Evolutionary conservation across 1,140 invertebrate genomes (phyloP).

Genomic region (Palaemon carinicauda): DNA sequence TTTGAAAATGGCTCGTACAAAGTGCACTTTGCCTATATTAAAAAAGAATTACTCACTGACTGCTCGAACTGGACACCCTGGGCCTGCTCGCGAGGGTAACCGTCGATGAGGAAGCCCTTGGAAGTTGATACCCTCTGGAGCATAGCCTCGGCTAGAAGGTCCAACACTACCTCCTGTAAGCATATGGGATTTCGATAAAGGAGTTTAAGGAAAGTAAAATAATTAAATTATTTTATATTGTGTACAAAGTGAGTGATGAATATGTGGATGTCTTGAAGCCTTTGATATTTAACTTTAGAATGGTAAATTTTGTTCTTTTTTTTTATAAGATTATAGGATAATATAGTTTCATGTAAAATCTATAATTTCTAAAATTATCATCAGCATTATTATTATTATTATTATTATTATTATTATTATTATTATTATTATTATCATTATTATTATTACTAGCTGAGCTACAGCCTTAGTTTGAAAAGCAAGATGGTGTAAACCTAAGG

Average conservation of each 20-base stretch:
- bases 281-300: not conserved
- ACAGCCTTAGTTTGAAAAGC: too few species aligned
- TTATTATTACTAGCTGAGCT: too few species aligned
- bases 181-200: not conserved
- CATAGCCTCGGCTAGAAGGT: conserved; percentile 87
- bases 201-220: not conserved
- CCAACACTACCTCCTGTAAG: conserved; percentile 81
- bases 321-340: too few species aligned
- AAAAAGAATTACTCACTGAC: conserved; percentile 66
- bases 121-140: conserved; percentile 72
- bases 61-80: conserved; percentile 90
- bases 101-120: conserved; percentile 95
- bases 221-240: too few species aligned
- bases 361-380: too few species aligned
- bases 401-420: too few species aligned
- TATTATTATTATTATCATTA: too few species aligned
- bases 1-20: too few species aligned
- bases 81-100: conserved; percentile 90
- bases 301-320: too few species aligned
- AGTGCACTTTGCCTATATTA: not conserved
- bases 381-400: too few species aligned
- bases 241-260: not conserved
- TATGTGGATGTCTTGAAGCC: not conserved
- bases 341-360: too few species aligned
- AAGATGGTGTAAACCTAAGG: too few species aligned